Conservation (phyloP, 2,888 invertebrate genomes). For the Andrena hattorfiana region DNA sequence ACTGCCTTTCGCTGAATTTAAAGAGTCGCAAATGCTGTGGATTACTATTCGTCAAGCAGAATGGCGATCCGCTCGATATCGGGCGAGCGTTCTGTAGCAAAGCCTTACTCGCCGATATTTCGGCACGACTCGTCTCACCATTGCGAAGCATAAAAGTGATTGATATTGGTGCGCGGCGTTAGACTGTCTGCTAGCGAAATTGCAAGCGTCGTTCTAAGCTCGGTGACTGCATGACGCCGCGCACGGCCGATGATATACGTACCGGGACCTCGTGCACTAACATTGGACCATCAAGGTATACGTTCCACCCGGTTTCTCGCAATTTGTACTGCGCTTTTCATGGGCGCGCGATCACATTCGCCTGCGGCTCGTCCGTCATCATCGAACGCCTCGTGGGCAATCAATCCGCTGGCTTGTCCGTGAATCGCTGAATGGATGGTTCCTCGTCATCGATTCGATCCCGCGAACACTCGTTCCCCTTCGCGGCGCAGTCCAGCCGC, state of each 20-base stretch:
- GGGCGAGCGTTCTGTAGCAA: neutral
- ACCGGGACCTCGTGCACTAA: constrained; percentile 9
- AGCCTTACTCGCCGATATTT: neutral
- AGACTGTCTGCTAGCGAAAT: neutral
- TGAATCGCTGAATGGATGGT: constrained; percentile 32
- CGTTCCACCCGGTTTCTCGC: neutral
- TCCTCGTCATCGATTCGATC: constrained; percentile 34
- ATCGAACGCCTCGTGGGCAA: constrained; percentile 51
- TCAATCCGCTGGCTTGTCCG: constrained; percentile 47
- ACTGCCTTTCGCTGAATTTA: too few species aligned
- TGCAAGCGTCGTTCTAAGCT: constrained; percentile 7
- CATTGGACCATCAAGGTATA: constrained; percentile 29
- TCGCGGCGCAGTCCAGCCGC: neutral
- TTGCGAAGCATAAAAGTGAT: neutral
- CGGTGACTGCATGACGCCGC: constrained; percentile 20
- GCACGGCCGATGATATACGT: constrained; percentile 8
- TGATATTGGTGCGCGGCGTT: neutral
- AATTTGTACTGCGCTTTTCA: constrained; percentile 44
- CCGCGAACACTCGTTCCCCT: constrained; percentile 28
- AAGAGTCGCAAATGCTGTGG: too few species aligned
- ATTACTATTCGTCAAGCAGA: neutral
- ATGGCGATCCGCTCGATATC: constrained; percentile 1
- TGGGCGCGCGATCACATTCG: constrained; percentile 58
- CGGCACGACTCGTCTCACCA: neutral
- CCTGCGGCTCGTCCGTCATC: constrained; percentile 45